Evolutionary conservation across 2,888 invertebrate genomes (phyloP).

Genomic region (Epicampocera succincta): DNA sequence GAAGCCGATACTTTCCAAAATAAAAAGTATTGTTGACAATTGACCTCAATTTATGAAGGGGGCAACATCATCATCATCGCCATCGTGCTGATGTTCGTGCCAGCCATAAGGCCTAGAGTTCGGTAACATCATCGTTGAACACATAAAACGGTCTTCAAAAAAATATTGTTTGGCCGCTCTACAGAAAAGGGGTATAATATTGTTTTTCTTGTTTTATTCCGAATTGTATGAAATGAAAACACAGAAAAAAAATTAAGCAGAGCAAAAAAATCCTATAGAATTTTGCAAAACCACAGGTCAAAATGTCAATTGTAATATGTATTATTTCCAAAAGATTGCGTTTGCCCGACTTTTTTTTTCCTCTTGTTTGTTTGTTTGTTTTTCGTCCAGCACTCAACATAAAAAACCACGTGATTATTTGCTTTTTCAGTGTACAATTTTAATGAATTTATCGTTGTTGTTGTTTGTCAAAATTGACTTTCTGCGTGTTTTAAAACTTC

Average conservation of each 20-base stretch:
- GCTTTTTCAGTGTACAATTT: conserved; percentile 30
- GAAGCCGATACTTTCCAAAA: background rate
- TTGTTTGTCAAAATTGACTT: conserved; percentile 18
- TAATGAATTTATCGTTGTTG: conserved; percentile 33
- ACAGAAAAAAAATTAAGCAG: background rate
- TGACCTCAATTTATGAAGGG: conserved; percentile 65
- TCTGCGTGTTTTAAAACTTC: background rate
- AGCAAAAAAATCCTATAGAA: conserved; percentile 25
- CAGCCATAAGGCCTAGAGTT: conserved; percentile 31
- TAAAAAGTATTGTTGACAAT: conserved; percentile 44
- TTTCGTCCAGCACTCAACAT: conserved; percentile 33
- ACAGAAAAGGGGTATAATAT: background rate
- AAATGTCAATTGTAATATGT: conserved; percentile 63
- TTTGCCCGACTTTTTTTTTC: background rate
- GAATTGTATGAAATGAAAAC: conserved; percentile 14
- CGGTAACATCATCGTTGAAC: conserved; percentile 23
- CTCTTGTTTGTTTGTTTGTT: background rate
- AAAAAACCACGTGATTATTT: conserved; percentile 53
- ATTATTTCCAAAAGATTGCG: background rate
- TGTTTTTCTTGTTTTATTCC: background rate
- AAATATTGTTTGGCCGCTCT: background rate
- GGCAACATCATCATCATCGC: conserved; percentile 44
- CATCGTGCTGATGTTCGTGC: conserved; percentile 1
- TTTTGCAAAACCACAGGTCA: conserved; percentile 58
- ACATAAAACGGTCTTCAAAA: conserved; percentile 15